These are phyloP conservation scores for Cepaea nemoralis DNA, from an alignment of 1,140 invertebrate species.

Conservation along the genomic window DNA sequence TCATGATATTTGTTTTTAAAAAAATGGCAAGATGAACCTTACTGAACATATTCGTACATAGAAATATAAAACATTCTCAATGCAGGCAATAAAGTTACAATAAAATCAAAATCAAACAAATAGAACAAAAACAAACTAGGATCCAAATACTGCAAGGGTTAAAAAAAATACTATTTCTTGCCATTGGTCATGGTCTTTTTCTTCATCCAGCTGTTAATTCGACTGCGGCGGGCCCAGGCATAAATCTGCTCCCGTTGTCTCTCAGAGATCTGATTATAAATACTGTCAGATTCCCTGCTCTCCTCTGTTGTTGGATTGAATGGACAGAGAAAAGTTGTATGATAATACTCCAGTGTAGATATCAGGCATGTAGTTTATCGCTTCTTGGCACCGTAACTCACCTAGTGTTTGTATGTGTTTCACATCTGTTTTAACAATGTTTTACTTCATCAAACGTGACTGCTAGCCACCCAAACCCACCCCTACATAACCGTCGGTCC, in stretches of 20 bases:
- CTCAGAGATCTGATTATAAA: slow-evolving; percentile 36
- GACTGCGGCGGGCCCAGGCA: slow-evolving; percentile 34
- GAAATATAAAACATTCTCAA: too few relatives aligned
- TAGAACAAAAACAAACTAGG: not conserved
- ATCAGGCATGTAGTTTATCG: not conserved
- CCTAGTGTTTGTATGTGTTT: too few relatives aligned
- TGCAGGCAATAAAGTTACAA: not conserved
- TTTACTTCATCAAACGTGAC: too few relatives aligned
- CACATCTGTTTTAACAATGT: too few relatives aligned
- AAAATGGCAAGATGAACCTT: too few relatives aligned
- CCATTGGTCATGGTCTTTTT: slow-evolving; percentile 26
- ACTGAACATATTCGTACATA: too few relatives aligned
- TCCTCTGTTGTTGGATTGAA: slow-evolving; percentile 15
- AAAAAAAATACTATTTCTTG: slow-evolving; percentile 14
- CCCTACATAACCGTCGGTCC: too few relatives aligned
- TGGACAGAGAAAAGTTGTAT: not conserved
- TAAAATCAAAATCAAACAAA: not conserved
- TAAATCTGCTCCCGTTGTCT: slow-evolving; percentile 35
- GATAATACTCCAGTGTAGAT: not conserved
- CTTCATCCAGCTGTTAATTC: slow-evolving; percentile 30
- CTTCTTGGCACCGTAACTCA: not conserved
- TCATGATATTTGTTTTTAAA: too few relatives aligned
- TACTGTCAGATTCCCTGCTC: not conserved
- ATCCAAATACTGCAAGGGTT: not conserved
- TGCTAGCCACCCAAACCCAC: too few relatives aligned